A percentile compares a stretch with the other conserved stretches of the same genome.
phyloP scores from a whole-genome alignment of 2,797 vertebrate species.

The Protosalanx chinensis region DNA sequence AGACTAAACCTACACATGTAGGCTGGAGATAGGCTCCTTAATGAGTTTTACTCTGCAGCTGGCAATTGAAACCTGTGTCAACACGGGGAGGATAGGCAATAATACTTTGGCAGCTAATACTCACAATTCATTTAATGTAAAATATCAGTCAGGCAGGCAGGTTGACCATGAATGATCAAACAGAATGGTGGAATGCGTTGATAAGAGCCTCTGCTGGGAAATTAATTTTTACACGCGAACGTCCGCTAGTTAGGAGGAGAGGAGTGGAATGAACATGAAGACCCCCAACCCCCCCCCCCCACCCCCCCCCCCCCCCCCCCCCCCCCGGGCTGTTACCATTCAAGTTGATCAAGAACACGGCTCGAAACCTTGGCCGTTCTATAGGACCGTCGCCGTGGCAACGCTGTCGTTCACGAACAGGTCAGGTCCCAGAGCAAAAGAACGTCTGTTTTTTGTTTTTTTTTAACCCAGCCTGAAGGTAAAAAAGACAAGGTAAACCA shows the following conservation, averaged over 20 bases:
- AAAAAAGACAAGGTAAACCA: constrained; percentile 19
- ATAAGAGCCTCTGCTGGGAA: constrained; percentile 55
- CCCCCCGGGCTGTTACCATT: too few relatives aligned
- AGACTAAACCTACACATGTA: constrained; percentile 26
- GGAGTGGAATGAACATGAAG: constrained; percentile 60
- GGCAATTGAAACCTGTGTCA: constrained; percentile 51
- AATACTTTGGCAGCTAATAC: constrained; percentile 48
- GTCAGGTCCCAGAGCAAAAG: too few relatives aligned
- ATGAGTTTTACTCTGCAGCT: constrained; percentile 55
- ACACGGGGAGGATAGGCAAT: constrained; percentile 54
- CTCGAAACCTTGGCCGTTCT: too few relatives aligned
- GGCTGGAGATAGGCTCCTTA: constrained; percentile 36
- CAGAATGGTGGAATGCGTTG: constrained; percentile 50
- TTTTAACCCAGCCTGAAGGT: constrained; percentile 13
- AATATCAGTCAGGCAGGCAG: constrained; percentile 30
- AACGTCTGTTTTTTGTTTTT: too few relatives aligned
- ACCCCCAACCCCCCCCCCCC: constrained; percentile 24
- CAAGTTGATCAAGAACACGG: too few relatives aligned
- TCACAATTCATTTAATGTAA: constrained; percentile 47
- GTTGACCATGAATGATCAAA: constrained; percentile 52
- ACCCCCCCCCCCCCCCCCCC: too few relatives aligned
- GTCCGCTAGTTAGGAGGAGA: constrained; percentile 45
- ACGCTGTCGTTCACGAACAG: too few relatives aligned
- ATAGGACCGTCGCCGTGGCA: too few relatives aligned
- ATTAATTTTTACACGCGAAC: constrained; percentile 58